These are phyloP conservation scores for Archivesica marissinica DNA, from an alignment of 1,140 invertebrate species.

Conservation along the genomic window DNA sequence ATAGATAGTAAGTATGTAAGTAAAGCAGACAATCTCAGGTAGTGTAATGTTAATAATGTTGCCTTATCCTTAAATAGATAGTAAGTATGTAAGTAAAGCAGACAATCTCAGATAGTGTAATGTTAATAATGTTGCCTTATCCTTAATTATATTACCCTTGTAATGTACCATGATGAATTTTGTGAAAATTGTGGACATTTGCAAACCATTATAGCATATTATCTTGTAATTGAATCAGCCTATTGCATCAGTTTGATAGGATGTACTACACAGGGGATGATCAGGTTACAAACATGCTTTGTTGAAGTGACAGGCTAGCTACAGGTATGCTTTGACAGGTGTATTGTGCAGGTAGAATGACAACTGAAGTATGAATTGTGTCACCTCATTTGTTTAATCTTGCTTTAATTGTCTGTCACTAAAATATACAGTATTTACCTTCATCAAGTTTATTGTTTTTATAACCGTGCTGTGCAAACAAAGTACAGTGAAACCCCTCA, in stretches of 20 bases:
- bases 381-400: constrained; percentile 2
- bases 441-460: not conserved
- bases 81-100: too few species aligned
- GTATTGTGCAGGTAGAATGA: not conserved
- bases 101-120: too few species aligned
- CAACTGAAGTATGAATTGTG: constrained; percentile 16
- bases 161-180: not conserved
- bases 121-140: too few species aligned
- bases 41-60: too few species aligned
- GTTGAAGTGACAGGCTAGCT: not conserved
- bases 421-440: not conserved
- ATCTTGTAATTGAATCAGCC: not conserved
- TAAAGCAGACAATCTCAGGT: too few species aligned
- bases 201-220: not conserved
- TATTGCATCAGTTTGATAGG: not conserved
- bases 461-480: not conserved
- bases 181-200: not conserved
- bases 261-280: not conserved
- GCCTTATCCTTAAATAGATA: too few species aligned
- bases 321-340: not conserved
- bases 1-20: too few species aligned
- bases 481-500: too few species aligned
- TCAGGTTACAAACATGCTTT: not conserved
- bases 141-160: too few species aligned
- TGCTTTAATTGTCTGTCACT: constrained; percentile 3